These are phyloP conservation scores for Dasyornis broadbenti DNA, from an alignment of 2,113 vertebrate genomes.

Conservation along the genomic window DNA sequence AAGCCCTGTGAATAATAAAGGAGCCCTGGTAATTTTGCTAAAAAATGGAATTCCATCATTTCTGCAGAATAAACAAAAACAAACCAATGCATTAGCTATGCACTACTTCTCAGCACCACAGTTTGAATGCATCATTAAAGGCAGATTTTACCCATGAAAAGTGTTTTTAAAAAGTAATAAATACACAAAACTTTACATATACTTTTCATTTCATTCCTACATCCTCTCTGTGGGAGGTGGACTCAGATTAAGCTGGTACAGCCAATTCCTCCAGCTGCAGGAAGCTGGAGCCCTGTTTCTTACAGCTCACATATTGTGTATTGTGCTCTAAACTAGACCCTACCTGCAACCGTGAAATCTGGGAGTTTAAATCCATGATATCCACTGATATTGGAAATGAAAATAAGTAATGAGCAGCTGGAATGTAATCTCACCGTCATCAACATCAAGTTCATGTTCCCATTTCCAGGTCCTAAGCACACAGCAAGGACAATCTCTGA, in stretches of 20 bases:
- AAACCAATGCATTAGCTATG: slow-evolving; percentile 77
- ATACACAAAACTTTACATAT: slow-evolving; percentile 35
- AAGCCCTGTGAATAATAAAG: slow-evolving; percentile 67
- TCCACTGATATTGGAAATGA: neutral
- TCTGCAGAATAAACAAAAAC: slow-evolving; percentile 80
- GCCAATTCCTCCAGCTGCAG: slow-evolving; percentile 29
- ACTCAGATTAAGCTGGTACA: neutral
- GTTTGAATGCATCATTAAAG: slow-evolving; percentile 64
- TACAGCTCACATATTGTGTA: neutral
- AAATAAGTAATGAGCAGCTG: neutral
- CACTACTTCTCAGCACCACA: slow-evolving; percentile 59
- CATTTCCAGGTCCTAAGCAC: neutral
- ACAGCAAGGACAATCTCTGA: neutral
- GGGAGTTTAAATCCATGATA: neutral
- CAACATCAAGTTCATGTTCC: neutral
- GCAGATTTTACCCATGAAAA: slow-evolving; percentile 72
- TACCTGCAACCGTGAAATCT: neutral
- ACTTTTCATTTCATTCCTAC: slow-evolving; percentile 45
- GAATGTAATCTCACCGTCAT: neutral
- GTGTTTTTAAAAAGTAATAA: slow-evolving; percentile 45
- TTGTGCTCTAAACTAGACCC: neutral
- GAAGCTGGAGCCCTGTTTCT: slow-evolving; percentile 13
- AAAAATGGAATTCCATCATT: slow-evolving; percentile 72
- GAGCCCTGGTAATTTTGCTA: slow-evolving; percentile 61
- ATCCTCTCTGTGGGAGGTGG: slow-evolving; percentile 56